These are phyloP conservation scores for Drosophila azteca DNA, from an alignment of 1,140 invertebrate genomes.

Conservation along the genomic window DNA sequence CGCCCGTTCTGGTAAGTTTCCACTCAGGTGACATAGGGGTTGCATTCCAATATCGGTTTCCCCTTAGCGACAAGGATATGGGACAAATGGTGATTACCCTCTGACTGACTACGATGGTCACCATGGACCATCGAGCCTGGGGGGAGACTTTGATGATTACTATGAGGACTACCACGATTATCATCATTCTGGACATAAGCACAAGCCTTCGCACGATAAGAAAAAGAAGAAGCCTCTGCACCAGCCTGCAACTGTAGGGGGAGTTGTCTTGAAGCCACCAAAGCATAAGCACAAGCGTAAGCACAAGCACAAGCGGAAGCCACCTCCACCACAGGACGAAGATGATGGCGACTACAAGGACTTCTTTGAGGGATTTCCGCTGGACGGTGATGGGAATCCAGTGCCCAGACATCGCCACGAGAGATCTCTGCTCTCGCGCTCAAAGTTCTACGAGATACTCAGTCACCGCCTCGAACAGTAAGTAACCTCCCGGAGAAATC, in stretches of 20 bases:
- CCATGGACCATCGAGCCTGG: slow-evolving; percentile 1
- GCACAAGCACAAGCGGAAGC: slow-evolving; percentile 28
- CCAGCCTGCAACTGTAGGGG: slow-evolving; percentile 4
- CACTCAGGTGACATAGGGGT: too few species aligned
- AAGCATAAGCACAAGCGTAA: slow-evolving; percentile 42
- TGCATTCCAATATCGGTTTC: too few species aligned
- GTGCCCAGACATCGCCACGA: slow-evolving; percentile 9
- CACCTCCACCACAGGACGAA: slow-evolving; percentile 11
- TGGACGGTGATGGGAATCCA: slow-evolving; percentile 29
- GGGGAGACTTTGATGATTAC: slow-evolving; percentile 39
- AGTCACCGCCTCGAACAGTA: slow-evolving; percentile 64
- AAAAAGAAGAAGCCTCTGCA: slow-evolving; percentile 25
- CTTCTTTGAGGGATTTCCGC: slow-evolving; percentile 56
- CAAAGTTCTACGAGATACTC: slow-evolving; percentile 65
- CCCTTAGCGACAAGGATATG: slow-evolving; percentile 32
- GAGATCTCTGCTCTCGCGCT: slow-evolving; percentile 55
- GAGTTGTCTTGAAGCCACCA: background rate
- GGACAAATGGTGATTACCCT: slow-evolving; percentile 22
- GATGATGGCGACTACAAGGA: slow-evolving; percentile 53
- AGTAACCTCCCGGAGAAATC: background rate
- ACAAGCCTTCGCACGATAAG: slow-evolving; percentile 24
- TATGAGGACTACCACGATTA: slow-evolving; percentile 46
- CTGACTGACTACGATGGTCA: slow-evolving; percentile 9
- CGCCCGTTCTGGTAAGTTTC: slow-evolving; percentile 49
- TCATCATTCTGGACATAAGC: slow-evolving; percentile 13